phyloP scores from a whole-genome alignment of 2,113 vertebrate species.

The Ceyx cyanopectus region DNA sequence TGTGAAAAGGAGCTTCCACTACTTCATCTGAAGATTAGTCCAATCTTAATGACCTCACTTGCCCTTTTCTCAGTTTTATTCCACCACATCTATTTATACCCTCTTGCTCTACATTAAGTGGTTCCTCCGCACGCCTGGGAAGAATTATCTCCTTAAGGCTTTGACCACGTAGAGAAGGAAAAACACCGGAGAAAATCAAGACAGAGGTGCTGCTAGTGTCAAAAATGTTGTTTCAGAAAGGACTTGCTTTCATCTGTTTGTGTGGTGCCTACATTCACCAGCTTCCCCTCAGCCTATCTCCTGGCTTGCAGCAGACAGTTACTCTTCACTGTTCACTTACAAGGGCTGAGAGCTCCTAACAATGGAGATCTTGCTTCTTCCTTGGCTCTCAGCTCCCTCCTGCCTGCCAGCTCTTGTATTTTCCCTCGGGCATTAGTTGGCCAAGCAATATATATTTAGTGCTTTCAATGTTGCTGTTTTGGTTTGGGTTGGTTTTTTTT shows the following conservation, averaged over 20 bases:
- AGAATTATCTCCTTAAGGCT: neutral
- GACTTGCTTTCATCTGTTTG: neutral
- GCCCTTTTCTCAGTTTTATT: slow-evolving; percentile 19
- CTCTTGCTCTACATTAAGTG: neutral
- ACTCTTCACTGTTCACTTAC: neutral
- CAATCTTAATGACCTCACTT: neutral
- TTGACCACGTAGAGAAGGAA: neutral
- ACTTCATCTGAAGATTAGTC: neutral
- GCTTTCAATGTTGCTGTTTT: neutral
- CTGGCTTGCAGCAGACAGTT: neutral
- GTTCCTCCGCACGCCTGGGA: neutral
- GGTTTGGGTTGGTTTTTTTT: neutral
- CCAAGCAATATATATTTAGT: slow-evolving; percentile 38
- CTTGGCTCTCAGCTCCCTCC: slow-evolving; percentile 32
- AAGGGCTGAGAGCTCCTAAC: neutral
- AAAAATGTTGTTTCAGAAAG: neutral
- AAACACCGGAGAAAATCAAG: neutral
- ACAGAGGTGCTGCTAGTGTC: neutral
- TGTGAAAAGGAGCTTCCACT: neutral
- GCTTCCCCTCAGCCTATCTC: neutral
- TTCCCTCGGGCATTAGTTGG: slow-evolving; percentile 14
- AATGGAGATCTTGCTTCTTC: slow-evolving; percentile 36
- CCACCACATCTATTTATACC: slow-evolving; percentile 44
- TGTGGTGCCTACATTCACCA: neutral
- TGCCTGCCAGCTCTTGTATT: slow-evolving; percentile 44